A percentile compares a stretch with the other conserved stretches of the same genome.
Conservation (phyloP, 2,888 invertebrate species). For the Drosophila nr. fundita region DNA sequence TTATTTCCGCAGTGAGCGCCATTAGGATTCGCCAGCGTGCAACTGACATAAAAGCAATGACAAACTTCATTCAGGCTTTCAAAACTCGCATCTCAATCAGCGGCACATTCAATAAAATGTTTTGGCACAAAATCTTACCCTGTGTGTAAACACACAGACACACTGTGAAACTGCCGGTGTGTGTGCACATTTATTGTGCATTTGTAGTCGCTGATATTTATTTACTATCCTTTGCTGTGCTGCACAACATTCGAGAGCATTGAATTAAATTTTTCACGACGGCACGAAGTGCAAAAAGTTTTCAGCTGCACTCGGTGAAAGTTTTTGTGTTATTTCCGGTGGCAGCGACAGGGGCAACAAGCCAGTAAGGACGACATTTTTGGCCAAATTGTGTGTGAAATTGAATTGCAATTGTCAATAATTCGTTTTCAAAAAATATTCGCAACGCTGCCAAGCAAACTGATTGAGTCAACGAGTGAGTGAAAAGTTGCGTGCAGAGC, state of each 20-base stretch:
- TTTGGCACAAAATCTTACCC: conserved; percentile 49
- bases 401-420: conserved; percentile 78
- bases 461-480: conserved; percentile 67
- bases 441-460: conserved; percentile 52
- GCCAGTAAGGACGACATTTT: conserved; percentile 61
- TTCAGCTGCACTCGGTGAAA: conserved; percentile 61
- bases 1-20: not conserved
- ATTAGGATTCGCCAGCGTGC: conserved; percentile 25
- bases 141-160: conserved; percentile 33
- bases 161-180: conserved; percentile 26
- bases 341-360: conserved; percentile 40
- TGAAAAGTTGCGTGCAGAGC: conserved; percentile 58
- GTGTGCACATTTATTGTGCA: conserved; percentile 54
- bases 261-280: conserved; percentile 74
- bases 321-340: conserved; percentile 68
- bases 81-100: conserved; percentile 67
- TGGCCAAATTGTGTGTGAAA: conserved; percentile 78
- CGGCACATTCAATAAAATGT: conserved; percentile 67
- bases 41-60: conserved; percentile 33
- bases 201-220: conserved; percentile 62
- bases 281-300: conserved; percentile 57
- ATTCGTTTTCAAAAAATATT: conserved; percentile 73
- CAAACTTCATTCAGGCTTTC: conserved; percentile 44
- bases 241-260: conserved; percentile 53
- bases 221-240: conserved; percentile 60